These are phyloP conservation scores for Myopa tessellatipennis DNA, from an alignment of 2,888 invertebrate species.

Conservation along the genomic window DNA sequence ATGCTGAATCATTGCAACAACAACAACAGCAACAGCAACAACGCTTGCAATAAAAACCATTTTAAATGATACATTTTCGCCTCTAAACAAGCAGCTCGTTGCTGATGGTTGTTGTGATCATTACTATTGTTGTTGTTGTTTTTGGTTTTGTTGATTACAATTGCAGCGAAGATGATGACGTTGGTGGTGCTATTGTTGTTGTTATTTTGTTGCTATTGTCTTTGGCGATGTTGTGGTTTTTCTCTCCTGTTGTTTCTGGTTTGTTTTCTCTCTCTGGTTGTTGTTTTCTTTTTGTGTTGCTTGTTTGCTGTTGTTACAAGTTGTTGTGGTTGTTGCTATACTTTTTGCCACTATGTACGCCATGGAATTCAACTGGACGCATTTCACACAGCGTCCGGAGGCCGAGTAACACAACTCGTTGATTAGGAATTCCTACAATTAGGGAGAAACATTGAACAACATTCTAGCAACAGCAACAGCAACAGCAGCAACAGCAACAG, in stretches of 20 bases:
- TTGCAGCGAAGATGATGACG: not conserved
- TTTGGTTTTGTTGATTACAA: too few species aligned
- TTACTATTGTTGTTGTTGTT: too few species aligned
- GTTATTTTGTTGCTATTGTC: not conserved
- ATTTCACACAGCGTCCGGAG: conserved; percentile 9
- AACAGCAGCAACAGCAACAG: conserved; percentile 16
- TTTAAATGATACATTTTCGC: too few species aligned
- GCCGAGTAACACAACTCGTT: conserved; percentile 4
- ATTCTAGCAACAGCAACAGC: conserved; percentile 47
- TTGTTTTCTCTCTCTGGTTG: not conserved
- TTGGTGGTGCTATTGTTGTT: not conserved
- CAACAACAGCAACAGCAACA: too few species aligned
- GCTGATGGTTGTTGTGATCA: too few species aligned
- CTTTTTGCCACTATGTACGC: not conserved
- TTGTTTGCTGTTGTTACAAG: not conserved
- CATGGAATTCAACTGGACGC: conserved; percentile 19
- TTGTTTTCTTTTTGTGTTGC: not conserved
- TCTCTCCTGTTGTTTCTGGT: not conserved
- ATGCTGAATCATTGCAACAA: too few species aligned
- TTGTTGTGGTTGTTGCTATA: not conserved
- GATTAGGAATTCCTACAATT: conserved; percentile 61
- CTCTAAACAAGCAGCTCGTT: too few species aligned
- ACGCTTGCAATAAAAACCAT: too few species aligned
- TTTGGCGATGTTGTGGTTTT: not conserved
- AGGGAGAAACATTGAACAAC: conserved; percentile 62